phyloP scores from a whole-genome alignment of 2,797 vertebrate species.

The Eospalax fontanierii region DNA sequence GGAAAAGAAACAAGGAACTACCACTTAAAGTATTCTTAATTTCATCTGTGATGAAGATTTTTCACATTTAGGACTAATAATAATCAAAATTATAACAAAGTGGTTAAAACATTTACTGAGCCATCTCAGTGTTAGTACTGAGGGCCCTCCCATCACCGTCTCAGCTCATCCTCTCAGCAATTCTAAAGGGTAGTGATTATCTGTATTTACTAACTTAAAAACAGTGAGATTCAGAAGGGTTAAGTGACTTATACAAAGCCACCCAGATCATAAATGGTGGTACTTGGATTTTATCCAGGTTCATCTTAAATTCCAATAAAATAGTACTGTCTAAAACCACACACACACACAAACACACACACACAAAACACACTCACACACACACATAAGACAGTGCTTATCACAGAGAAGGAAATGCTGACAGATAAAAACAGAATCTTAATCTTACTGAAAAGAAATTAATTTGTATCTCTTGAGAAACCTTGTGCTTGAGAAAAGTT shows the following conservation, averaged over 20 bases:
- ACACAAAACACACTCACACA: neutral
- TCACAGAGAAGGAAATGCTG: neutral
- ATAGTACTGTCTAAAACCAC: conserved; percentile 13
- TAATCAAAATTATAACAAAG: neutral
- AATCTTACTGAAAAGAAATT: conserved; percentile 59
- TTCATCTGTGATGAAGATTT: neutral
- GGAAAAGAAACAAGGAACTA: neutral
- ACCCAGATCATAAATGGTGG: neutral
- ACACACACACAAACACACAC: neutral
- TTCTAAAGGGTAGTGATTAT: neutral
- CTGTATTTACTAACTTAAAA: neutral
- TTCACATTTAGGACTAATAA: neutral
- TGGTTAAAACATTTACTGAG: neutral
- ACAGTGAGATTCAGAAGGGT: neutral
- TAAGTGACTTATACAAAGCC: neutral
- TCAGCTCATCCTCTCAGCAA: neutral
- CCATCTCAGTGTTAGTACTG: neutral
- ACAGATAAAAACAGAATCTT: neutral
- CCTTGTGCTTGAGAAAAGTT: neutral
- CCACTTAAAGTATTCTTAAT: neutral
- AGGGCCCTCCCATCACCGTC: neutral
- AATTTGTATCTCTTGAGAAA: conserved; percentile 49
- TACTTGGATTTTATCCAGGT: neutral
- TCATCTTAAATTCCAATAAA: conserved; percentile 28
- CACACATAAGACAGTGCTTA: neutral